Conservation (phyloP, 2,113 vertebrate genomes). For the Vulpes lagopus region DNA sequence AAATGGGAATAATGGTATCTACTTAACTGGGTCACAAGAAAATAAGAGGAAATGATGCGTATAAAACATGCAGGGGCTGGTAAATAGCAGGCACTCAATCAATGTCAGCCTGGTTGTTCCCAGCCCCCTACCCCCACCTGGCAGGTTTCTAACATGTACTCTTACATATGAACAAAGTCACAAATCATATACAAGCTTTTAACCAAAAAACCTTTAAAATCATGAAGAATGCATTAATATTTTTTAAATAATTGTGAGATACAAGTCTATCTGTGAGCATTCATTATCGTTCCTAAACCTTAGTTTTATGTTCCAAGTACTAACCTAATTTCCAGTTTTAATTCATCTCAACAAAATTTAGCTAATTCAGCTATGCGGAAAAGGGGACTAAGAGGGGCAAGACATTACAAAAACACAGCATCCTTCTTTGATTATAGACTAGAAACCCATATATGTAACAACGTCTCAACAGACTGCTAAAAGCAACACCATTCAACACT, state of each 20-base stretch:
- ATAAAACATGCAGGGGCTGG: neutral
- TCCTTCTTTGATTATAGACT: conserved; percentile 40
- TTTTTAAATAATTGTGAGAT: neutral
- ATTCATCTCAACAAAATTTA: conserved; percentile 38
- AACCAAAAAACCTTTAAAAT: conserved; percentile 52
- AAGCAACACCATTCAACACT: conserved; percentile 32
- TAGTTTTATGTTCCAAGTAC: conserved; percentile 22
- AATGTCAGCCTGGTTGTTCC: neutral
- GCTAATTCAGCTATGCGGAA: conserved; percentile 35
- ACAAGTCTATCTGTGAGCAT: neutral
- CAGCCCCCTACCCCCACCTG: neutral
- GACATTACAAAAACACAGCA: conserved; percentile 61
- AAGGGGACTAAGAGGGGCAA: conserved; percentile 29
- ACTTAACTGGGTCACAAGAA: conserved; percentile 20
- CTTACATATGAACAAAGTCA: conserved; percentile 37
- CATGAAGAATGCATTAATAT: neutral
- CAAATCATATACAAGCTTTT: neutral
- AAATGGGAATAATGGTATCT: neutral
- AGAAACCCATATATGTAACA: conserved; percentile 38
- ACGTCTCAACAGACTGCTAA: conserved; percentile 54
- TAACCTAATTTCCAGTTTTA: conserved; percentile 37
- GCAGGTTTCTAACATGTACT: conserved; percentile 4
- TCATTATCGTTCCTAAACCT: conserved; percentile 29
- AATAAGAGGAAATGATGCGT: neutral
- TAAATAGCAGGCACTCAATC: neutral